Evolutionary conservation across 2,888 invertebrate species (phyloP), one percentile per base, ranked within the genome.

Genomic region (Tipula helvola): DNA sequence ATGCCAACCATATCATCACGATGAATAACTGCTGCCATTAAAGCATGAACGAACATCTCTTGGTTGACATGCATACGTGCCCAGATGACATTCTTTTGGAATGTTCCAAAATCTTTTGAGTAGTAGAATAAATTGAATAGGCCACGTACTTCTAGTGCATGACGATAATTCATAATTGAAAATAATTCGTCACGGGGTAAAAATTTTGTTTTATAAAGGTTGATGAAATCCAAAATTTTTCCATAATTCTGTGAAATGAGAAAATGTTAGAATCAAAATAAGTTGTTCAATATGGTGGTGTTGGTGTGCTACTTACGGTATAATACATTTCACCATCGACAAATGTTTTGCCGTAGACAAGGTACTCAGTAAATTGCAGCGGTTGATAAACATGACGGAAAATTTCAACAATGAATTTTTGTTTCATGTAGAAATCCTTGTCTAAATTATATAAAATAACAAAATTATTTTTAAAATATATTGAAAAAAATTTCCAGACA

Each of bases 21-120:
- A 90, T 95, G 95, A 90, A 95, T 93, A 86, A 95, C 92, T 87
- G 96, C 95, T 87, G 94, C 92, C 86, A 94, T 94, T 88, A 95
- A 91, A 10, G 95, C 94, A 89, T 95, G 95, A 87, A 95, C 93
- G 91, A 95, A 96, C 93, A 96, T 94, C 89, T 94, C 95, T 88
- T 95, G 94, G 92, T 96, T 96, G 88, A 95, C 93, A 89, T 94
- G 92, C 88, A 94, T 93, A 52, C 96, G 94, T 57, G 95, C 93
- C 94, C 94, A 96, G 86, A 89, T 89, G 5, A 90, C 89, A 85
- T 90, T 93, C 87, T 93, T 92, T 90, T 93, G 93, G 91, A 95
- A 94, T 86, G 93, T 93, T 0, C 93, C 92, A 89, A 93, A 94
- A 90, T 94, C 93, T 89, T 93, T 93, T 86, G 94, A 93, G 87